Evolutionary conservation across 2,888 invertebrate species (phyloP).

Genomic region (Himalopsyche anomala): DNA sequence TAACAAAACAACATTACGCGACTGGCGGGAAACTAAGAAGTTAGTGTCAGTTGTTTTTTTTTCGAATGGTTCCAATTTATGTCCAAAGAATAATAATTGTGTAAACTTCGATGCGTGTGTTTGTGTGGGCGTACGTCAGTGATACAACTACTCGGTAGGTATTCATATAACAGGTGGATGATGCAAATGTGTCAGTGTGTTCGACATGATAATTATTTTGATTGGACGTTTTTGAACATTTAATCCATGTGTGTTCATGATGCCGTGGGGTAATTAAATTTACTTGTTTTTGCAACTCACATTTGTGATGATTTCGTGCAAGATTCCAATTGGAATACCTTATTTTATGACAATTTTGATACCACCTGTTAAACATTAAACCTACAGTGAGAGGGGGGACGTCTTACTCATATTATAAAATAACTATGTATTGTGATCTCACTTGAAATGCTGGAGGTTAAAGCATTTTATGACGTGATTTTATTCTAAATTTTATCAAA

Average conservation of each 20-base stretch:
- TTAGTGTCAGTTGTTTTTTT: background rate
- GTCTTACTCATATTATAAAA: background rate
- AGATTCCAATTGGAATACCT: background rate
- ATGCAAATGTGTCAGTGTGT: background rate
- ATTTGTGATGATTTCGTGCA: background rate
- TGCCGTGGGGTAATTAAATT: background rate
- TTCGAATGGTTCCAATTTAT: background rate
- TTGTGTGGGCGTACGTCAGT: background rate
- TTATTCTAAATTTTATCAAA: no score
- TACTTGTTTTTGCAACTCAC: background rate
- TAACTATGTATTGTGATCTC: background rate
- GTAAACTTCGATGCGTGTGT: background rate
- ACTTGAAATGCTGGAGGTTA: background rate
- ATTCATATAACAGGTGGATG: background rate
- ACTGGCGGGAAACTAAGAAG: background rate
- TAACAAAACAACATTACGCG: background rate
- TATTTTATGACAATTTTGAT: background rate
- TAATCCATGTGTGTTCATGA: background rate
- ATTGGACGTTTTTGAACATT: background rate
- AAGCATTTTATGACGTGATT: no score
- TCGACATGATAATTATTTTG: background rate
- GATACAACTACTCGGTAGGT: background rate
- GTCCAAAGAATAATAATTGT: background rate
- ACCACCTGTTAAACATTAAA: conserved; percentile 1
- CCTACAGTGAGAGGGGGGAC: background rate